These are phyloP conservation scores for Chaenodraco wilsoni DNA, from an alignment of 2,797 vertebrate genomes.

Conservation along the genomic window DNA sequence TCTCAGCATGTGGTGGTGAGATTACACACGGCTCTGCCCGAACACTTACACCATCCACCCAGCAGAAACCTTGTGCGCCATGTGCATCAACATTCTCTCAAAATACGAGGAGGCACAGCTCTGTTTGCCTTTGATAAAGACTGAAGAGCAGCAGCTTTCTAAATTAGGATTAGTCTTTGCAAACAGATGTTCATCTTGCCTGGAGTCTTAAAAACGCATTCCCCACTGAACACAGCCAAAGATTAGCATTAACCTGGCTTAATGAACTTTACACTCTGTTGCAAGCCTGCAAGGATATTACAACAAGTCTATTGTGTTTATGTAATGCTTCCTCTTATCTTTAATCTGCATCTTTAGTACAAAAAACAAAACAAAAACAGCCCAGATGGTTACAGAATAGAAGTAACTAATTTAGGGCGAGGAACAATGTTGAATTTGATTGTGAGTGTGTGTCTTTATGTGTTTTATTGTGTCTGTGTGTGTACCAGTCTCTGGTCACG, in stretches of 20 bases:
- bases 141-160: conserved; percentile 63
- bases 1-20: conserved; percentile 56
- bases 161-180: conserved; percentile 76
- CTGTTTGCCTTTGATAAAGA: conserved; percentile 57
- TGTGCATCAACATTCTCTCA: conserved; percentile 33
- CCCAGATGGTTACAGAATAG: not conserved
- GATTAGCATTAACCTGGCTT: conserved; percentile 82
- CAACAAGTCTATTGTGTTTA: conserved; percentile 73
- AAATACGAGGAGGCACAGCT: conserved; percentile 55
- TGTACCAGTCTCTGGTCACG: conserved; percentile 31
- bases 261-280: conserved; percentile 84
- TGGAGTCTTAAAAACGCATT: conserved; percentile 74
- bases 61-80: conserved; percentile 21
- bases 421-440: conserved; percentile 7
- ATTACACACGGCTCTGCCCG: conserved; percentile 54
- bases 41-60: conserved; percentile 41
- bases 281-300: conserved; percentile 71
- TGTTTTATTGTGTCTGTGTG: conserved; percentile 25
- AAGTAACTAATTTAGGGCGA: conserved; percentile 13
- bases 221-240: conserved; percentile 64
- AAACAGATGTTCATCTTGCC: conserved; percentile 82
- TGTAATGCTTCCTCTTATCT: conserved; percentile 59
- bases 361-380: conserved; percentile 27
- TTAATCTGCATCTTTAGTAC: conserved; percentile 39
- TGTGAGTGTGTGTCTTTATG: conserved; percentile 16